A percentile compares a stretch with the other conserved stretches of the same genome.
Evolutionary conservation across 1,140 invertebrate genomes (phyloP).

Genomic region (Apis cerana): DNA sequence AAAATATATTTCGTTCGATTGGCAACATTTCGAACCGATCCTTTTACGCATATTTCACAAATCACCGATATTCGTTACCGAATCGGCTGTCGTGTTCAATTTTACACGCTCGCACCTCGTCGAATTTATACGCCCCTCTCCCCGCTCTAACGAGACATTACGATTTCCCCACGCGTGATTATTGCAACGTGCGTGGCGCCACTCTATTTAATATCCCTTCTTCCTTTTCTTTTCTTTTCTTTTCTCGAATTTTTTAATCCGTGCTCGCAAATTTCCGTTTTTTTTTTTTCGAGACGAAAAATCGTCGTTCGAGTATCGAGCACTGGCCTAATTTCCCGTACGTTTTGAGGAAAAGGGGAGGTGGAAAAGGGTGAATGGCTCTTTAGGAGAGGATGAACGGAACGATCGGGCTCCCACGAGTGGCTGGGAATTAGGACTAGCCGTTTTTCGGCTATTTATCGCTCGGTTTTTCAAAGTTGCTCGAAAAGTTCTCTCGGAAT

Average conservation of each 20-base stretch:
- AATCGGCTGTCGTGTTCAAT: neutral
- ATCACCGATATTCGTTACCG: conserved; percentile 9
- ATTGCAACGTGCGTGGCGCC: too few relatives aligned
- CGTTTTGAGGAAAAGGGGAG: neutral
- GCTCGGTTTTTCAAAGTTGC: neutral
- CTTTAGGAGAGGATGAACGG: neutral
- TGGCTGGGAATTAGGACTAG: conserved; percentile 40
- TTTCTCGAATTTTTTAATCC: neutral
- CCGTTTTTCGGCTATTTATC: conserved; percentile 51
- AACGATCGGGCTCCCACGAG: conserved; percentile 27
- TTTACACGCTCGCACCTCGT: neutral
- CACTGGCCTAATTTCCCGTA: conserved; percentile 38
- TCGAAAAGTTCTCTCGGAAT: neutral
- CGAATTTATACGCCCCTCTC: neutral
- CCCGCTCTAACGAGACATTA: neutral
- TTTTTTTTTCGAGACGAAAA: neutral
- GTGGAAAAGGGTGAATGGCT: neutral
- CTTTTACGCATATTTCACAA: neutral
- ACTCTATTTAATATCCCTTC: too few relatives aligned
- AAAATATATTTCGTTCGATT: neutral
- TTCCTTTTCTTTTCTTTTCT: too few relatives aligned
- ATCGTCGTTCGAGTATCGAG: neutral
- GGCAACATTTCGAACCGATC: neutral
- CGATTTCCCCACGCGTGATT: neutral
- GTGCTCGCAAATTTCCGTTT: too few relatives aligned